Conservation (phyloP, 2,797 vertebrate genomes). For the Poecilia gillii region DNA sequence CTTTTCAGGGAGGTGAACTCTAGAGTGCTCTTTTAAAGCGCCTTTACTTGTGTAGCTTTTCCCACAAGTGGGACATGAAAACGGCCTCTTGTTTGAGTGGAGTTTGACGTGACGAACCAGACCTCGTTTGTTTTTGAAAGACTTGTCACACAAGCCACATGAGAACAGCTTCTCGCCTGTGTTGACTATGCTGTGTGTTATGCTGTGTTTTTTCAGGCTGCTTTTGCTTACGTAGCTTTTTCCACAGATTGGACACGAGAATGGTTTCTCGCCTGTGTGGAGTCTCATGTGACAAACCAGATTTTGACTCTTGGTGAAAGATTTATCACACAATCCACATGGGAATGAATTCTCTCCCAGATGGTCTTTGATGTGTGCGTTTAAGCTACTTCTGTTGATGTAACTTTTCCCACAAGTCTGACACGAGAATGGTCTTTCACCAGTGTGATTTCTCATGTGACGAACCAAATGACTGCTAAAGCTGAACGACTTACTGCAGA, state of each 20-base stretch:
- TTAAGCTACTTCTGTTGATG: background rate
- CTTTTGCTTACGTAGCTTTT: background rate
- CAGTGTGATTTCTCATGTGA: constrained; percentile 4
- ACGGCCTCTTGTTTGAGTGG: background rate
- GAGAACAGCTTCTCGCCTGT: background rate
- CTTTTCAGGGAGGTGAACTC: background rate
- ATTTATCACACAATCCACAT: background rate
- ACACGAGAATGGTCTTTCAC: background rate
- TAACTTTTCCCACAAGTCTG: background rate
- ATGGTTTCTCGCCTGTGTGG: background rate
- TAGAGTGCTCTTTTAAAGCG: background rate
- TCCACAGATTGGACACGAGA: background rate
- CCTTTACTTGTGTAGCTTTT: background rate
- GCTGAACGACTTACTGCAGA: background rate
- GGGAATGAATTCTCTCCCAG: background rate
- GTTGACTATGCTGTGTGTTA: background rate
- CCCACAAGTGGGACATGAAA: background rate
- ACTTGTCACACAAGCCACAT: background rate
- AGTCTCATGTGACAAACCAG: background rate
- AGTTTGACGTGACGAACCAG: background rate
- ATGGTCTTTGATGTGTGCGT: background rate
- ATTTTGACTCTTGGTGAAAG: background rate
- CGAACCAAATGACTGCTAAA: background rate
- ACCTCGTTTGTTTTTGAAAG: background rate
- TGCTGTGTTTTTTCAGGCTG: background rate